Base-by-base conservation (phyloP, 2,113 vertebrate genomes). In the Regulus satrapa region DNA sequence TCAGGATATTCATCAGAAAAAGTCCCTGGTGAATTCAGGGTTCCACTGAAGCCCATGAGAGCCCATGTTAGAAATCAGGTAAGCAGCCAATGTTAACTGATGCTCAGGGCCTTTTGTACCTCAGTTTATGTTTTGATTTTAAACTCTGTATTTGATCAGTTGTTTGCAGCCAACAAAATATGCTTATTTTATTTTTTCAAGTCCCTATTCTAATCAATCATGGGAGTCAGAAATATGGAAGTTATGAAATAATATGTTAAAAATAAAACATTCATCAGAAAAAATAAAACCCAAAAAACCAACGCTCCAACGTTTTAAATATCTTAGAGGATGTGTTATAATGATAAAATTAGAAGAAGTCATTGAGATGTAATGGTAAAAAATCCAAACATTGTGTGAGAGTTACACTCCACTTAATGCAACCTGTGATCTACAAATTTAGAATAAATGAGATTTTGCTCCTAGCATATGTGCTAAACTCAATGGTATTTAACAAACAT, bases 381-480 rank as follows among this genome's bases (percentile, higher is more conserved):
- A 93, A 74, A 88, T 82, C 63, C 68, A 94, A 92, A 79, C 31
- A 55, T 10, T 61, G 6, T 59, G 11, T 58, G 23, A n/a, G 28
- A 72, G 28, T 92, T 91, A 61, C 5, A 9, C 85, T 87, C 12
- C 78, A 80, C 24, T 66, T 73, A 67, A 84, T 78, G 82, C 80
- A 86, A 78, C 36, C 29, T 93, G 48, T 88, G 71, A 89, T 73
- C 78, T 74, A 80, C 62, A 94, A 62, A 92, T 94, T 88, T 82
- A 93, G 86, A 86, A 71, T 16, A 94, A 93, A 91, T 69, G 36
- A 94, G 10, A 95, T 75, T 87, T 95, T n/a, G n/a, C 82, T 94
- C 72, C 67, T 88, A 87, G 54, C 43, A 34, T 62, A 62, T 10
- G 5, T 89, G 64, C 40, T 93, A 85, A 95, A 94, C 95, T 93